Evolutionary conservation across 1,140 invertebrate genomes (phyloP).

Genomic region (Bombyx mandarina): DNA sequence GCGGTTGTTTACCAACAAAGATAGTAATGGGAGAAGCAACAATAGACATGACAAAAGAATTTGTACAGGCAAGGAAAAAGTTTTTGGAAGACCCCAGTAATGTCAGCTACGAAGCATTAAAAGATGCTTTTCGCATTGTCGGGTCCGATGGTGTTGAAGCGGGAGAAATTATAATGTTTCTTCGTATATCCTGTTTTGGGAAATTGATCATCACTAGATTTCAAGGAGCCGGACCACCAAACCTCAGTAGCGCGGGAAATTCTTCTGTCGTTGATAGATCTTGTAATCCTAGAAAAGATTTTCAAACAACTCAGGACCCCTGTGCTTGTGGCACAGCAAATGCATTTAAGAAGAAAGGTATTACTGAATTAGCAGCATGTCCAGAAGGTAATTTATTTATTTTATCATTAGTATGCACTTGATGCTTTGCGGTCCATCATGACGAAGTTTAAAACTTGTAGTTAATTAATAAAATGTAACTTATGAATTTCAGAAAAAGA

Average conservation of each 20-base stretch:
- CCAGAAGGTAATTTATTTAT: too few species aligned
- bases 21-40: constrained; percentile 50
- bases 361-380: too few species aligned
- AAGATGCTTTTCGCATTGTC: constrained; percentile 72
- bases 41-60: constrained; percentile 64
- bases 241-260: constrained; percentile 19
- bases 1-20: constrained; percentile 53
- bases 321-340: constrained; percentile 42
- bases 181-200: constrained; percentile 76
- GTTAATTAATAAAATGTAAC: background rate
- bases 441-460: background rate
- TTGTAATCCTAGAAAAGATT: constrained; percentile 39
- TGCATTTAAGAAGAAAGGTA: background rate
- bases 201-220: constrained; percentile 77
- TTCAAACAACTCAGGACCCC: constrained; percentile 41
- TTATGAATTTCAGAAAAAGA: constrained; percentile 39
- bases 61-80: constrained; percentile 53
- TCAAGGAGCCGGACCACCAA: constrained; percentile 52
- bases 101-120: constrained; percentile 66
- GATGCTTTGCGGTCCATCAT: too few species aligned
- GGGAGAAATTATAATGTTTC: constrained; percentile 71
- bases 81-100: constrained; percentile 42
- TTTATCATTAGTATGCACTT: too few species aligned
- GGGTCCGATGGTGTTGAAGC: constrained; percentile 50
- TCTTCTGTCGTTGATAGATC: constrained; percentile 39